Conservation (phyloP, 2,888 invertebrate species). For the Busseola fusca region DNA sequence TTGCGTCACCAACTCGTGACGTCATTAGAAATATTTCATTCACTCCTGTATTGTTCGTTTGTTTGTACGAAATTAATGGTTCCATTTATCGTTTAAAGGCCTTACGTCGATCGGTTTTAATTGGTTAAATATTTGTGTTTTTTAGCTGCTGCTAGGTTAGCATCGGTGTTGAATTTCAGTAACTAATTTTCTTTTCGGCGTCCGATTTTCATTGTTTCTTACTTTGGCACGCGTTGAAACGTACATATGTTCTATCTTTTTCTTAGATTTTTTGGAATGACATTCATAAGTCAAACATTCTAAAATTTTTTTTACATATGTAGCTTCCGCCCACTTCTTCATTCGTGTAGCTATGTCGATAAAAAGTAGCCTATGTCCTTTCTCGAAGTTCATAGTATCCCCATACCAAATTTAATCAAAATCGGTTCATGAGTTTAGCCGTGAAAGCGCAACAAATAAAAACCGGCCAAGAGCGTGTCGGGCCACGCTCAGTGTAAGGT, state of each 20-base stretch:
- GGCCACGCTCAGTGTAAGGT: no score
- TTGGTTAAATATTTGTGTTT: constrained; percentile 34
- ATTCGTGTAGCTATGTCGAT: background rate
- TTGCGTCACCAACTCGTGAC: constrained; percentile 48
- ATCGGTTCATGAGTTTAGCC: no score
- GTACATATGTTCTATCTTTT: background rate
- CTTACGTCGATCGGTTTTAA: constrained; percentile 25
- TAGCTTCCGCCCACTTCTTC: background rate
- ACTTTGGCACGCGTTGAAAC: background rate
- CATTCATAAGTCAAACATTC: background rate
- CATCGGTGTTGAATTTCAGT: constrained; percentile 11
- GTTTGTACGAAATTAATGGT: constrained; percentile 41
- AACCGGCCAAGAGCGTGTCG: no score
- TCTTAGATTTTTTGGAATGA: background rate
- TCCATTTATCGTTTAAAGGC: constrained; percentile 33
- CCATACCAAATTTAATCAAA: background rate
- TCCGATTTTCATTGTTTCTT: background rate
- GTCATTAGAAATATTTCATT: constrained; percentile 51
- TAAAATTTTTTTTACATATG: background rate
- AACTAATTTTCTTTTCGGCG: constrained; percentile 8
- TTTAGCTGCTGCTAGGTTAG: constrained; percentile 10
- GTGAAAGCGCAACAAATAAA: no score
- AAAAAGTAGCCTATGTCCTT: background rate
- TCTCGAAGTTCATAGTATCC: background rate
- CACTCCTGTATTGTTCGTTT: constrained; percentile 20